Evolutionary conservation across 2,113 vertebrate genomes (phyloP), one percentile per base, ranked within the genome.

Genomic region (Ophthalmolycus amberensis): DNA sequence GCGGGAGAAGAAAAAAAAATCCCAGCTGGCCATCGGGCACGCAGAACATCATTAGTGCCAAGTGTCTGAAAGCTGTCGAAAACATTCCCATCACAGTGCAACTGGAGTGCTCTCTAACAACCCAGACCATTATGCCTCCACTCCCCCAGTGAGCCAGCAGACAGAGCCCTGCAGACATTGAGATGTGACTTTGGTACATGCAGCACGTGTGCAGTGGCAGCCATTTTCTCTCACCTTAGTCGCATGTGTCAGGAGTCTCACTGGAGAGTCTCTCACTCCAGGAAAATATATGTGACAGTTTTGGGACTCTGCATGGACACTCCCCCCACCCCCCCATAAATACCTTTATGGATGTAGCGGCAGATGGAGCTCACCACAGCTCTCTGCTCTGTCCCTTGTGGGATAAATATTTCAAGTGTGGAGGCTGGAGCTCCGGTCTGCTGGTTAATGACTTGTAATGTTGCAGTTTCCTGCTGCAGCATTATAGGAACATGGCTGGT

Each of bases 51-150:
- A 90, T 92, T 93, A 91, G 77, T 77, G 89, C 86, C 88, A 77
- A 92, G 91, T 94, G 92, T 91, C 91, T 92, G 88, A 92, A 90
- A 90, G 88, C 90, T 93, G 92, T 92, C 83, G 20, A 84, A 86
- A 90, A 84, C 89, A 79, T 89, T 93, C 87, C 85, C 79, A 72
- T 91, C 92, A 93, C 82, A 67, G 73, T 42, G 40, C 79, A 88
- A 90, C 84, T 76, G 77, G 86, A 91, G 90, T 80, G 86, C 87
- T 93, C 85, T 0, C 86, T 91, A 91, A 92, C 87, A 89, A 90
- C 80, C 88, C 73, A 27, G 80, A 86, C 84, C 83, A 87, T 91
- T 82, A 90, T 79, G 79, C 66, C 69, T 84, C 66, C 52, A 22
- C 83, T 78, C n/a, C 46, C 42, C 0, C 34, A 67, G 75, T 50